Evolutionary conservation across 2,113 vertebrate species (phyloP), one percentile per base, ranked within the genome.

Genomic region (Setophaga kirtlandii): DNA sequence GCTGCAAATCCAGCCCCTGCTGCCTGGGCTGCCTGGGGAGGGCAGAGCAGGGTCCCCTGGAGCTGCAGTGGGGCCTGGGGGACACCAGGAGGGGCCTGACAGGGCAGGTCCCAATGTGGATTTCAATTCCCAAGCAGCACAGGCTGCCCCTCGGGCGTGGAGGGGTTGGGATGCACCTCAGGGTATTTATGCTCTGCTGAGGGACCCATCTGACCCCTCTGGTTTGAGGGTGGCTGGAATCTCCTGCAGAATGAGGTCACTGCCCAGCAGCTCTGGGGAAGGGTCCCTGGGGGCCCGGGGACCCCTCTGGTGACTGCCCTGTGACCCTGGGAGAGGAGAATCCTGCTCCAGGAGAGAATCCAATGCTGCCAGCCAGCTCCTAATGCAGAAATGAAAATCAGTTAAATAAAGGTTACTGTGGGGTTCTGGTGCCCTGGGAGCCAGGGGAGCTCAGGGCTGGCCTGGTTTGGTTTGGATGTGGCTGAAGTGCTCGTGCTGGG

Each of bases 61-160:
- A 68, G 11, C 39, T n/a, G n/a, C n/a, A n/a, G n/a, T n/a, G n/a
- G n/a, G n/a, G n/a, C n/a, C n/a, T n/a, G 60, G 19, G 12, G 37
- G 18, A 44, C 39, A 30, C 5, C 4, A 30, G 44, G 71, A 50
- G 53, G 6, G 6, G 10, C 52, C 69, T 37, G 5, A 0, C 1
- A 2, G 24, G 8, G 17, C 17, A 31, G 1, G 44, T 8, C 6
- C 8, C 30, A 15, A 6, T 1, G 1, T 0, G 1, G 28, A 39
- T 56, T 37, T 23, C 5, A 23, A 70, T 42, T 23, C 74, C 71
- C 41, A 22, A 80, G 59, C 39, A 49, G 63, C 18, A 0, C 41
- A 24, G 20, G 6, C 28, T 41, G 69, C 23, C 23, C 44, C n/a
- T 18, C 9, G 12, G 25, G 55, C n/a, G 6, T 1, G 55, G 31